Percentiles rank a stretch among this genome's conserved stretches.
These are phyloP conservation scores for Xyliphius kryptos DNA, from an alignment of 2,113 vertebrate species.

Conservation along the genomic window DNA sequence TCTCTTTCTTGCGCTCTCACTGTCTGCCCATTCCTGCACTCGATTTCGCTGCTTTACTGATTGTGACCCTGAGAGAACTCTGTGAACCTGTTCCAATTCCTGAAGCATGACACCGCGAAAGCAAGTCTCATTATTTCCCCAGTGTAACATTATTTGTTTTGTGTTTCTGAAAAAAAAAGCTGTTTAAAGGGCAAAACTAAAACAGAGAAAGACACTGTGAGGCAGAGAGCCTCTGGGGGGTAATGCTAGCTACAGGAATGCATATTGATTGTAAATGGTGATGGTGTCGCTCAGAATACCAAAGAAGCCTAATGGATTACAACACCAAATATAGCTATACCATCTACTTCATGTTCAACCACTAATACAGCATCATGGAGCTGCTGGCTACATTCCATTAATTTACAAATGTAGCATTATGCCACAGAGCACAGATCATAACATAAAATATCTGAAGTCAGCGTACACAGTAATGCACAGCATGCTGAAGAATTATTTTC, in stretches of 20 bases:
- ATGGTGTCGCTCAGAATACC: conserved; percentile 15
- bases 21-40: too few relatives aligned
- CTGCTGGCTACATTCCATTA: conserved; percentile 5
- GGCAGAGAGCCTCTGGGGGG: not conserved
- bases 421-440: not conserved
- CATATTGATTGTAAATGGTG: conserved; percentile 15
- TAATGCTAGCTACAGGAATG: not conserved
- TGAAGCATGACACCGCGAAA: not conserved
- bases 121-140: not conserved
- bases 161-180: not conserved
- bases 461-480: not conserved
- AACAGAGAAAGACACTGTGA: not conserved
- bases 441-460: not conserved
- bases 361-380: not conserved
- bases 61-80: not conserved
- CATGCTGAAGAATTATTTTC: too few relatives aligned
- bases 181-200: not conserved
- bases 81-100: not conserved
- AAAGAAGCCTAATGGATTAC: conserved; percentile 21
- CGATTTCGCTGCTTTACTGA: not conserved
- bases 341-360: not conserved
- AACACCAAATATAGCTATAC: conserved; percentile 5
- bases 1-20: too few relatives aligned
- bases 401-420: not conserved
- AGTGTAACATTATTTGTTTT: not conserved